phyloP scores from a whole-genome alignment of 1,140 invertebrate genomes.

The Lycorma delicatula region DNA sequence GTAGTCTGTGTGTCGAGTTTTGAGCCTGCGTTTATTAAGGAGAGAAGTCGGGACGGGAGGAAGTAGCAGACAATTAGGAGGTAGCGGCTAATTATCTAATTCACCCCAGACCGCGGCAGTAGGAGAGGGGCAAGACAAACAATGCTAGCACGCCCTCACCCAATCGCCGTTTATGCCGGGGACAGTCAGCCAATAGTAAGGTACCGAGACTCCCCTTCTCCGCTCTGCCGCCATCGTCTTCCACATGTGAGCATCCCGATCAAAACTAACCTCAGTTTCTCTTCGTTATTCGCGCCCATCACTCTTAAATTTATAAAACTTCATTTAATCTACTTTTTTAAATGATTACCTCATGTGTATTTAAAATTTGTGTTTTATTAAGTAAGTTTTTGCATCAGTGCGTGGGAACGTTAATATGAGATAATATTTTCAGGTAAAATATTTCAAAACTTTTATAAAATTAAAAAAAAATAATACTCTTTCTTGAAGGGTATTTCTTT shows the following conservation, averaged over 20 bases:
- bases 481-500: too few relatives aligned
- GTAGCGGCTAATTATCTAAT: slow-evolving; percentile 4
- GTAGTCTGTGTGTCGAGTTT: not conserved
- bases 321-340: too few relatives aligned
- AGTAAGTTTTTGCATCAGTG: too few relatives aligned
- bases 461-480: too few relatives aligned
- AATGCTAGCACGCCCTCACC: slow-evolving; percentile 11
- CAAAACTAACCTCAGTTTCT: not conserved
- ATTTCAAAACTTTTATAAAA: too few relatives aligned
- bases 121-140: slow-evolving; percentile 15
- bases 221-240: slow-evolving; percentile 9
- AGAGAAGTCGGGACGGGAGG: not conserved
- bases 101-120: slow-evolving; percentile 11
- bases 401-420: too few relatives aligned
- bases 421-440: too few relatives aligned
- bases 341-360: too few relatives aligned
- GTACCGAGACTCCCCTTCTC: not conserved
- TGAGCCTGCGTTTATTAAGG: not conserved
- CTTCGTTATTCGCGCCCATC: too few relatives aligned
- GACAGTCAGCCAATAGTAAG: slow-evolving; percentile 5
- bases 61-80: not conserved
- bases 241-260: slow-evolving; percentile 6
- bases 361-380: too few relatives aligned
- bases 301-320: too few relatives aligned
- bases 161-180: slow-evolving; percentile 1